Conservation (phyloP, 2,113 vertebrate genomes). For the Oreochromis tanganicae region DNA sequence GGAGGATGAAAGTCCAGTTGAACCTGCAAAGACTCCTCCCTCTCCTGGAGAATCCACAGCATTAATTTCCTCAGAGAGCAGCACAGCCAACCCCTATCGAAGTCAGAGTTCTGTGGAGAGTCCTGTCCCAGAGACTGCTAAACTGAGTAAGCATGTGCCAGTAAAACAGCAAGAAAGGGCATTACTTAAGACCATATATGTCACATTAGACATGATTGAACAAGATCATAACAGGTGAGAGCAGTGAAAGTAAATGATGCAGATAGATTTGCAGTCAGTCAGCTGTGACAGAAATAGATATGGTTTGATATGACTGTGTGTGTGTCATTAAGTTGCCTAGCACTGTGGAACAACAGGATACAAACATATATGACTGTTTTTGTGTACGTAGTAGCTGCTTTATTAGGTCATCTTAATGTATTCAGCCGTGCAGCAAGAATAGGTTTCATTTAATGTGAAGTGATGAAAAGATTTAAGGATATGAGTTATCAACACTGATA, state of each 20-base stretch:
- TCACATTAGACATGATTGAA: slow-evolving; percentile 54
- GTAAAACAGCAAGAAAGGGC: not conserved
- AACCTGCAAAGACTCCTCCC: not conserved
- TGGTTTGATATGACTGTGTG: not conserved
- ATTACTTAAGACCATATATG: slow-evolving; percentile 6
- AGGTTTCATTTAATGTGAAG: not conserved
- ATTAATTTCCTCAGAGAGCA: not conserved
- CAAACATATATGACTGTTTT: not conserved
- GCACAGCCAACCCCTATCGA: slow-evolving; percentile 33
- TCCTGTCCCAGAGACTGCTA: not conserved
- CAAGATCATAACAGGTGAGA: not conserved
- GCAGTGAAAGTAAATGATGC: not conserved
- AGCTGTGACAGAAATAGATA: not conserved
- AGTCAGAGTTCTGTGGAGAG: slow-evolving; percentile 33
- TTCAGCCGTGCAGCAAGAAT: not conserved
- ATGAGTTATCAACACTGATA: not conserved
- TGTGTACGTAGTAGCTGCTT: not conserved
- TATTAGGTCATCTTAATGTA: not conserved
- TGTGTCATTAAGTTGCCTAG: not conserved
- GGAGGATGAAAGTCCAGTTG: not conserved
- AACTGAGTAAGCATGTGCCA: not conserved
- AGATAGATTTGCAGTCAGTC: not conserved
- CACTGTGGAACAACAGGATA: not conserved
- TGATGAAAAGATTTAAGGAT: not conserved
- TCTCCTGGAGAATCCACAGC: not conserved